Evolutionary conservation across 2,888 invertebrate genomes (phyloP).

Genomic region (Entomobrya multifasciata): DNA sequence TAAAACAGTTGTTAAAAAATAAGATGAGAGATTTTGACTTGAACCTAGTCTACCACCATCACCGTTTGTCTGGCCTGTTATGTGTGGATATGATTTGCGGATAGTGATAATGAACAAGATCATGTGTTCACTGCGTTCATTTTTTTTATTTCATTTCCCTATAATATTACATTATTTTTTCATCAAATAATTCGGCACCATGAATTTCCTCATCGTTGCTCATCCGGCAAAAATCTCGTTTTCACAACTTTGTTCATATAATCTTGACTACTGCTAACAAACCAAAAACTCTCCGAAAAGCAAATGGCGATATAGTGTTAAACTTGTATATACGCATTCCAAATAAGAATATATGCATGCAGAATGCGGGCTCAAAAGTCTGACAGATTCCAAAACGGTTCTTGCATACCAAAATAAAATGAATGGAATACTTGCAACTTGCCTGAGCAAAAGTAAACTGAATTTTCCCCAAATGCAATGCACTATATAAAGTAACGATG

Average conservation of each 20-base stretch:
- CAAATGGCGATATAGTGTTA: not conserved
- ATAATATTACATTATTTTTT: not conserved
- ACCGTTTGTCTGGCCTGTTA: too few species aligned
- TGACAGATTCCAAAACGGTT: not conserved
- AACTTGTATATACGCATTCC: too few species aligned
- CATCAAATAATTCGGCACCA: conserved; percentile 9
- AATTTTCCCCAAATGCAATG: too few species aligned
- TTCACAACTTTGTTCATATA: conserved; percentile 36
- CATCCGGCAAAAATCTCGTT: conserved; percentile 63
- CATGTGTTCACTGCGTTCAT: not conserved
- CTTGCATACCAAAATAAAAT: not conserved
- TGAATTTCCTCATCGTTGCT: conserved; percentile 60
- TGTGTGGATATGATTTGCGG: too few species aligned
- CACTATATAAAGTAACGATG: too few species aligned
- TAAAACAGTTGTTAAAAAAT: too few species aligned
- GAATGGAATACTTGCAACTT: not conserved
- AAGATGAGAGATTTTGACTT: too few species aligned
- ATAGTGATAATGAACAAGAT: too few species aligned
- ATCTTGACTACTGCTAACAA: too few species aligned
- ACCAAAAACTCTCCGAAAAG: not conserved
- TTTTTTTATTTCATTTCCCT: too few species aligned
- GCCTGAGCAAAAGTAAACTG: not conserved
- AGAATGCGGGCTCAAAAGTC: not conserved
- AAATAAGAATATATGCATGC: too few species aligned
- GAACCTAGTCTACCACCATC: too few species aligned